Evolutionary conservation across 2,888 invertebrate genomes (phyloP).

Genomic region (Daptonema setosum): DNA sequence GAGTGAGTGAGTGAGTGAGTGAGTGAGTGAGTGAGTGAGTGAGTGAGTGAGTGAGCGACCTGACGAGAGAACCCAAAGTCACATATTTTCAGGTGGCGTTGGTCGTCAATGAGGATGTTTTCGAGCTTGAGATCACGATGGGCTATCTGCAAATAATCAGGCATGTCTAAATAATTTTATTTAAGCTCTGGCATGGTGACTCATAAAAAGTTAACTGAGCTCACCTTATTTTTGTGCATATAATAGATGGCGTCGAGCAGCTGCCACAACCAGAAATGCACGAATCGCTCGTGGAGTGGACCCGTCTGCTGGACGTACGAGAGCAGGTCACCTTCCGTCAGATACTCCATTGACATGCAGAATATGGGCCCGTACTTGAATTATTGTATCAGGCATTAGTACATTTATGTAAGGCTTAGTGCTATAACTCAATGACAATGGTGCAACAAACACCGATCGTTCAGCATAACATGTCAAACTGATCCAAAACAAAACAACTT

Average conservation of each 20-base stretch:
- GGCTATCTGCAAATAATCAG: too few relatives aligned
- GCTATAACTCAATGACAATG: too few relatives aligned
- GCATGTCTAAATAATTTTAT: too few relatives aligned
- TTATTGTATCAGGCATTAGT: not conserved
- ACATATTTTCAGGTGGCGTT: constrained; percentile 29
- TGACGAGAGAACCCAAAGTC: constrained; percentile 33
- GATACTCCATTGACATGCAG: constrained; percentile 32
- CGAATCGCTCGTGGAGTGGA: constrained; percentile 26
- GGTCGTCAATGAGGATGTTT: constrained; percentile 29
- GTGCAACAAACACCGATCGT: too few relatives aligned
- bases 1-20: too few relatives aligned
- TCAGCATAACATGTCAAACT: too few relatives aligned
- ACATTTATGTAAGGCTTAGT: too few relatives aligned
- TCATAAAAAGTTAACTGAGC: too few relatives aligned
- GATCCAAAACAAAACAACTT: too few relatives aligned
- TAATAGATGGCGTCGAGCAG: constrained; percentile 9
- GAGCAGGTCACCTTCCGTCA: constrained; percentile 30
- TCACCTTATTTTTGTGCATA: not conserved
- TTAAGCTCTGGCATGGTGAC: too few relatives aligned
- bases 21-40: too few relatives aligned
- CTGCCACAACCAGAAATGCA: constrained; percentile 29
- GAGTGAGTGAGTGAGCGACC: too few relatives aligned
- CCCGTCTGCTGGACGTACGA: constrained; percentile 30
- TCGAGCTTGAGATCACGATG: constrained; percentile 35
- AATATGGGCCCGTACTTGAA: constrained; percentile 12